phyloP scores from a whole-genome alignment of 2,888 invertebrate species.

The Oegoconia quadripuncta region DNA sequence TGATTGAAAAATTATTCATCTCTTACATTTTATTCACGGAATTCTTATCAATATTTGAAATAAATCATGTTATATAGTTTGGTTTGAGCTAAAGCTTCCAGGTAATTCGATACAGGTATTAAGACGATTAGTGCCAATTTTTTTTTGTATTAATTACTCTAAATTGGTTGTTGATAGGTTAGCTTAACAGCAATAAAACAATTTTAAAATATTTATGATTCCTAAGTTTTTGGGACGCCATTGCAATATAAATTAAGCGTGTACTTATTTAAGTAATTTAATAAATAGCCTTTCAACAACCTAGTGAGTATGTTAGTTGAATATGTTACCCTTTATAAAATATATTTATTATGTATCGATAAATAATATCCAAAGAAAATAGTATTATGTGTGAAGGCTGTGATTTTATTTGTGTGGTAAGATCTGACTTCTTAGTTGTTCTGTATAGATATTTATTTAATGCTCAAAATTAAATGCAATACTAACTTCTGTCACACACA shows the following conservation, averaged over 20 bases:
- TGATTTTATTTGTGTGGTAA: conserved; percentile 66
- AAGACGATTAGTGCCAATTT: conserved; percentile 47
- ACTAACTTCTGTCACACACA: conserved; percentile 17
- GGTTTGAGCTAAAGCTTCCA: conserved; percentile 34
- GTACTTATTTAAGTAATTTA: no score
- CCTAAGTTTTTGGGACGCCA: no score
- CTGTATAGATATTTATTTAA: conserved; percentile 32
- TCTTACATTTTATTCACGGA: conserved; percentile 20
- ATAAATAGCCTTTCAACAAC: neutral
- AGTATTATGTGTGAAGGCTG: conserved; percentile 60
- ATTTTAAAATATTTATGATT: no score
- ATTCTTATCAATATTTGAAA: conserved; percentile 28
- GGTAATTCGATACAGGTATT: conserved; percentile 35
- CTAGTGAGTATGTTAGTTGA: conserved; percentile 9
- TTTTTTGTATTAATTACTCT: conserved; percentile 36
- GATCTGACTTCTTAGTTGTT: conserved; percentile 55
- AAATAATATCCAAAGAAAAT: conserved; percentile 14
- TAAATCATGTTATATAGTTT: conserved; percentile 17
- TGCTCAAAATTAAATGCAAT: conserved; percentile 27
- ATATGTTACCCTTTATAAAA: conserved; percentile 29
- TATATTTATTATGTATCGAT: conserved; percentile 24
- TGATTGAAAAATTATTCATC: conserved; percentile 29
- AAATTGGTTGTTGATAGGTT: conserved; percentile 15
- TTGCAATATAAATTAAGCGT: no score
- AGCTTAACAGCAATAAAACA: no score